Base-by-base conservation (phyloP, 2,888 invertebrate genomes). In the Apamea crenata region DNA sequence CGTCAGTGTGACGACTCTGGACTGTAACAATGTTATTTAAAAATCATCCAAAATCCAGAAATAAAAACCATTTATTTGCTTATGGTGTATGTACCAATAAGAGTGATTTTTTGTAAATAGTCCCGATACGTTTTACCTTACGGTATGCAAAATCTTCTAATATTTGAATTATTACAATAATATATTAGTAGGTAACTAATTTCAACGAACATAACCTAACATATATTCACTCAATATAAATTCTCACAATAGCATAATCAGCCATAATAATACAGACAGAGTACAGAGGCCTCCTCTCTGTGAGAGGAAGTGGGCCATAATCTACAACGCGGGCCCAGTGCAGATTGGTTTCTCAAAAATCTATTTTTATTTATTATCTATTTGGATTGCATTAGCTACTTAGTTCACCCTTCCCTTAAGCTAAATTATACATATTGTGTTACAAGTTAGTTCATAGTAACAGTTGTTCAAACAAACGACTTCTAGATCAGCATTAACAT, bases 1-100 rank as follows among this genome's bases (percentile, higher is more conserved):
- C 8, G 84, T 83, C 10, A 89, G 36, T 3, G 79, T 74, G 12
- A 66, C 0, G 6, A 88, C 29, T 59, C 89, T 82, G 0, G 81
- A 78, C 89, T 89, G 80, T 12, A 67, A 67, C 10, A 67, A 67
- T n/a, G 10, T 18, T n/a, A 67, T n/a, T 25, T 40, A 7, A 25
- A 25, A 25, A 66, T 25, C 25, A 66, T 25, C 2, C 7, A 16
- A 66, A 4, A 56, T 25, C 10, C 25, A 14, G 25, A 16, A 66
- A 66, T 4, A 25, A 7, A 25, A 7, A 2, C 6, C 18, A 50
- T 21, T 21, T 2, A 50, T 50, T 50, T 7, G 32, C 14, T 21
- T 65, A 36, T 36, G 36, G 7, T 21, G 12, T 65, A 36, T 21
- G 12, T 65, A 36, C 65, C 21, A 32, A 32, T 65, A 65, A 36